Conservation (phyloP, 2,888 invertebrate genomes). For the Lumbricus terrestris region DNA sequence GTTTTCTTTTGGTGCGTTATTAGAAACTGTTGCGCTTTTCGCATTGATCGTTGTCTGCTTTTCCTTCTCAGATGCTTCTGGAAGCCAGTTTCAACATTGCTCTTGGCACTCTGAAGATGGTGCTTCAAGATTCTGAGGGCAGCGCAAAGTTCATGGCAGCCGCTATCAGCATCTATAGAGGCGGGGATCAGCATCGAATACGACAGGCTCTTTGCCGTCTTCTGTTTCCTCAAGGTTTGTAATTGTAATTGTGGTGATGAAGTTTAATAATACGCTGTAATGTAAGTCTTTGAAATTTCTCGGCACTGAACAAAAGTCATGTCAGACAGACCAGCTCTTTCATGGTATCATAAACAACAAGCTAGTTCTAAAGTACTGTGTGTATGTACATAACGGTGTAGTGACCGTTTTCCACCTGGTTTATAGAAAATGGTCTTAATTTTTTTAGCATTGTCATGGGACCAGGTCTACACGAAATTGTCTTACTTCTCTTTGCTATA, state of each 20-base stretch:
- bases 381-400: not conserved
- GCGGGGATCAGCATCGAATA: constrained; percentile 42
- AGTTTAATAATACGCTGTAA: too few relatives aligned
- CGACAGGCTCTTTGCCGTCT: constrained; percentile 48
- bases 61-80: constrained; percentile 45
- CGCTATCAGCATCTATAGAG: constrained; percentile 46
- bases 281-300: too few relatives aligned
- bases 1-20: too few relatives aligned
- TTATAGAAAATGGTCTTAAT: not conserved
- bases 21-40: too few relatives aligned
- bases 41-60: not conserved
- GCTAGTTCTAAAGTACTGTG: too few relatives aligned
- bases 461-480: not conserved
- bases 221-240: constrained; percentile 50
- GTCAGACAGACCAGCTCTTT: too few relatives aligned
- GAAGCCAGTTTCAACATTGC: constrained; percentile 49
- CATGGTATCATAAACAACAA: too few relatives aligned
- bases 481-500: not conserved
- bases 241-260: not conserved
- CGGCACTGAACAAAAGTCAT: too few relatives aligned
- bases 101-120: constrained; percentile 46
- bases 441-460: not conserved
- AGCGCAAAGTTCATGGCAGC: constrained; percentile 49
- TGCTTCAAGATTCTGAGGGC: constrained; percentile 49
- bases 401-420: not conserved